Base-by-base conservation (phyloP, 2,113 vertebrate species). In the Phoxinus phoxinus region DNA sequence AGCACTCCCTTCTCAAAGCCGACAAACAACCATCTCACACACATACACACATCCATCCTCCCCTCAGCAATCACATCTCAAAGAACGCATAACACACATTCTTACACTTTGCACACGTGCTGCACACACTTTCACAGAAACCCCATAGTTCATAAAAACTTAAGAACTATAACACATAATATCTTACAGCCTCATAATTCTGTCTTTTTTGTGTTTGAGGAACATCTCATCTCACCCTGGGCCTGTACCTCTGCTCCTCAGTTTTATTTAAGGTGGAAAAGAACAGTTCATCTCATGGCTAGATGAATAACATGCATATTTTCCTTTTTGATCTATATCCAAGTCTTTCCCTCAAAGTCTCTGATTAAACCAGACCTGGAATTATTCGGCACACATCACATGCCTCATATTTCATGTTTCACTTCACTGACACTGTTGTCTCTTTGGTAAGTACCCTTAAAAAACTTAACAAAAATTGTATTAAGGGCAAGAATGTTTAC, bases 1-100 rank as follows among this genome's bases (percentile, higher is more conserved):
- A 58, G 61, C 63, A 78, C 83, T 83, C 84, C 74, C 67, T 58
- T 53, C 63, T 59, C 51, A 72, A 27, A 80, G 56, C 78, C 11
- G 11, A 77, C 82, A 86, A 41, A 65, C 82, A 67, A 84, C 17
- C 48, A 53, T 48, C 74, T 75, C 78, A 82, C 48, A 81, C 72
- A 77, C 15, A 9, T 11, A 85, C 30, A 53, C 58, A 67, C 32
- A 58, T 76, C 67, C 69, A 41, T 78, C 81, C 69, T 61, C 84
- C 56, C 82, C 15, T 61, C 17, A 69, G 73, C 61, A 63, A 58
- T 73, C 56, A 27, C 53, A 63, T 37, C 44, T 69, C 19, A 71
- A 51, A 81, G 41, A 81, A 71, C 35, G 48, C 35, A 69, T 27
- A 21, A 53, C 53, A 6, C 53, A 80, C 63, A 74, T 27, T 77